phyloP scores from a whole-genome alignment of 2,888 invertebrate species.

The Eilema griseolum region DNA sequence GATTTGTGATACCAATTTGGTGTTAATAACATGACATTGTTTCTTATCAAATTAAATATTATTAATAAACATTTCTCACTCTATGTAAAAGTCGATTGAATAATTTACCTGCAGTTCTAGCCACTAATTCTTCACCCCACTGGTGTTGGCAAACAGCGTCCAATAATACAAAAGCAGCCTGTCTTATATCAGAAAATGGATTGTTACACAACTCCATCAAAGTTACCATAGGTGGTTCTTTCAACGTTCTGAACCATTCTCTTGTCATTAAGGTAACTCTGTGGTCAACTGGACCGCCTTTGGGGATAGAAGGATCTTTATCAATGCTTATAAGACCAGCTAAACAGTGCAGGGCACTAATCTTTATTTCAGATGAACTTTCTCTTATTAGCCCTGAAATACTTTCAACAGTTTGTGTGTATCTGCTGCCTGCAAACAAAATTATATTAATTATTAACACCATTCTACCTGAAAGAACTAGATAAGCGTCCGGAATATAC shows the following conservation, averaged over 20 bases:
- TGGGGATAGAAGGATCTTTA: conserved; percentile 72
- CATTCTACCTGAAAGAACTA: not conserved
- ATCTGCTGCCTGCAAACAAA: conserved; percentile 69
- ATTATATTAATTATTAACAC: not conserved
- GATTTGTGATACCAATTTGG: not conserved
- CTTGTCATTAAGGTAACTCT: conserved; percentile 82
- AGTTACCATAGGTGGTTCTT: conserved; percentile 82
- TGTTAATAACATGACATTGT: not conserved
- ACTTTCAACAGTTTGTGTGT: conserved; percentile 84
- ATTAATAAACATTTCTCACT: not conserved
- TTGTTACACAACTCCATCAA: conserved; percentile 89
- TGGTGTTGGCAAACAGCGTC: conserved; percentile 89
- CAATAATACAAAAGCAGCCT: conserved; percentile 89
- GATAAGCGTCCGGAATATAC: not conserved
- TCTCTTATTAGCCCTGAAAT: conserved; percentile 87
- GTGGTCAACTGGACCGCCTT: conserved; percentile 73
- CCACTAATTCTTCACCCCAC: conserved; percentile 94
- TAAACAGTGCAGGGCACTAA: conserved; percentile 89
- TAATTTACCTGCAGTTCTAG: conserved; percentile 88
- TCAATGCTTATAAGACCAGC: conserved; percentile 87
- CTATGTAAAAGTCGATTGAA: not conserved
- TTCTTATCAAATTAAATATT: not conserved
- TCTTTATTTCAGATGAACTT: conserved; percentile 89
- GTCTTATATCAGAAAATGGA: conserved; percentile 93
- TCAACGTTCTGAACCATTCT: conserved; percentile 82